phyloP scores from a whole-genome alignment of 2,888 invertebrate species.

The Drosophila anomalata region DNA sequence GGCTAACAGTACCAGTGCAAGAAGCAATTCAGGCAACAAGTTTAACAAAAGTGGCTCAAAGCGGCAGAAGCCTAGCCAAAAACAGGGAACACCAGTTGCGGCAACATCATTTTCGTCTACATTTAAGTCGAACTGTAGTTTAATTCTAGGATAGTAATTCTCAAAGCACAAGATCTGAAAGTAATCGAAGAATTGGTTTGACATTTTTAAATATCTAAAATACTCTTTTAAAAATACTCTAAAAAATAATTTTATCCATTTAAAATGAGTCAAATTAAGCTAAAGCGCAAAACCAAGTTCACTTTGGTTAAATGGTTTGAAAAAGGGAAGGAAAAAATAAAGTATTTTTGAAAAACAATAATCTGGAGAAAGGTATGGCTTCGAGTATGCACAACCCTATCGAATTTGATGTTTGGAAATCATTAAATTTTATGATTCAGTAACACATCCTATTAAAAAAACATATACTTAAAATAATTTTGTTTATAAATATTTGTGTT shows the following conservation, averaged over 20 bases:
- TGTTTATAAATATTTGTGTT: too few species aligned
- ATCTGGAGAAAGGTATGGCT: not conserved
- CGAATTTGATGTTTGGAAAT: not conserved
- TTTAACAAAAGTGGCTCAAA: constrained; percentile 54
- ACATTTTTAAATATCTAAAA: too few species aligned
- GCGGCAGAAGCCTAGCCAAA: constrained; percentile 34
- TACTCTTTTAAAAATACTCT: too few species aligned
- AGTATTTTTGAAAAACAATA: constrained; percentile 1
- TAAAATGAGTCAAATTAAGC: constrained; percentile 15
- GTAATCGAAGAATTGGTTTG: too few species aligned
- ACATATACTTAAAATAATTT: too few species aligned
- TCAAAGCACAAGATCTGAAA: constrained; percentile 37
- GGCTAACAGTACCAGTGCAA: constrained; percentile 53
- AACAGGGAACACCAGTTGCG: constrained; percentile 18
- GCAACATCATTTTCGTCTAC: constrained; percentile 32
- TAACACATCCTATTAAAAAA: too few species aligned
- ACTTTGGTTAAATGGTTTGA: constrained; percentile 44
- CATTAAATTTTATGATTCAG: not conserved
- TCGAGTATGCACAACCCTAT: not conserved
- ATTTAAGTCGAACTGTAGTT: constrained; percentile 17
- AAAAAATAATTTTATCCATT: too few species aligned
- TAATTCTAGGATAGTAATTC: constrained; percentile 29
- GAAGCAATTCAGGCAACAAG: constrained; percentile 22
- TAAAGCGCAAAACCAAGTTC: constrained; percentile 52
- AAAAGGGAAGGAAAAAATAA: constrained; percentile 18